Evolutionary conservation across 2,888 invertebrate genomes (phyloP).

Genomic region (Acleris sparsana): DNA sequence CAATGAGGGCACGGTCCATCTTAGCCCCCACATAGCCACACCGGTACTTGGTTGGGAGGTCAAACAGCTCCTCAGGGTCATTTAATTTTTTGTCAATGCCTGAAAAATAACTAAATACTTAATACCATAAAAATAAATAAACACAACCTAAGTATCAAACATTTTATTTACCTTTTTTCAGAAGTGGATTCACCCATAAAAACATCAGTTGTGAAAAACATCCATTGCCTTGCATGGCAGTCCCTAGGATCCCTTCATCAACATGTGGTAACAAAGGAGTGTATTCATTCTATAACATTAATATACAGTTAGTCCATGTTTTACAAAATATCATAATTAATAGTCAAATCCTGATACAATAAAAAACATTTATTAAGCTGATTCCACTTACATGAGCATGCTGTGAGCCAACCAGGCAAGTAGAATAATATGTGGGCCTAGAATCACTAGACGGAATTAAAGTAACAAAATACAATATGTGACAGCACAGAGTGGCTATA

Average conservation of each 20-base stretch:
- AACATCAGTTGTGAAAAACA: constrained; percentile 90
- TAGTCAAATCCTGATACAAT: neutral
- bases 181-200: constrained; percentile 93
- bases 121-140: neutral
- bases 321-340: neutral
- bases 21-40: constrained; percentile 85
- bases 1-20: constrained; percentile 83
- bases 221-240: constrained; percentile 90
- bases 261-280: constrained; percentile 86
- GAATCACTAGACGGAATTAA: constrained; percentile 85
- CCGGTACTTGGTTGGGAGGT: constrained; percentile 87
- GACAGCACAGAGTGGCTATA: constrained; percentile 84
- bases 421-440: constrained; percentile 76
- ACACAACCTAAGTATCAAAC: neutral
- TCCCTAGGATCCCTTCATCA: constrained; percentile 89
- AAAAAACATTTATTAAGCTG: neutral
- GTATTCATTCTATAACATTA: constrained; percentile 81
- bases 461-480: constrained; percentile 87
- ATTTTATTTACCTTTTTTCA: constrained; percentile 86
- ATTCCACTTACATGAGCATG: constrained; percentile 77
- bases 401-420: constrained; percentile 77
- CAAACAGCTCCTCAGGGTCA: constrained; percentile 91
- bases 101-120: constrained; percentile 42
- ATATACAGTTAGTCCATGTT: neutral
- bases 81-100: constrained; percentile 87